Conservation (phyloP, 2,797 vertebrate genomes). For the Gymnocypris eckloni region DNA sequence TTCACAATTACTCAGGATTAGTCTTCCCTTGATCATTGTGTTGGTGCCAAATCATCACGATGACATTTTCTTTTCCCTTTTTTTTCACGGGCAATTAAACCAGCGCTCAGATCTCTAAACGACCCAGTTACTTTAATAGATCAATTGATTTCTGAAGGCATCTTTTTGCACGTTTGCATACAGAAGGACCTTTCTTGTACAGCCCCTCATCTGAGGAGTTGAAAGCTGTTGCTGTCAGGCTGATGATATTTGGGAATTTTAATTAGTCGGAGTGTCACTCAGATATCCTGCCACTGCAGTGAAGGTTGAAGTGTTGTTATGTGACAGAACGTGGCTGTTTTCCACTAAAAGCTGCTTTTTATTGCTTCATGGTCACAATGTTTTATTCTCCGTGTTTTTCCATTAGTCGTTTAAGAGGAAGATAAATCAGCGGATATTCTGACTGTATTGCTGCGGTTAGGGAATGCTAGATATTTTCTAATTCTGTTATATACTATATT, state of each 20-base stretch:
- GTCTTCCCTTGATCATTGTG: conserved; percentile 64
- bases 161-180: conserved; percentile 50
- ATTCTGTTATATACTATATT: not conserved
- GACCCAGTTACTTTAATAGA: conserved; percentile 67
- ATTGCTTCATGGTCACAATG: not conserved
- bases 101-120: conserved; percentile 68
- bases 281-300: conserved; percentile 21
- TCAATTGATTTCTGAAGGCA: conserved; percentile 68
- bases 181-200: conserved; percentile 58
- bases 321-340: conserved; percentile 11
- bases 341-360: conserved; percentile 22
- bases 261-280: conserved; percentile 64
- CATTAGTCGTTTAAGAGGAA: not conserved
- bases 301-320: conserved; percentile 20
- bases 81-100: conserved; percentile 65
- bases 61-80: conserved; percentile 64
- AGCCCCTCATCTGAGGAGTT: conserved; percentile 65
- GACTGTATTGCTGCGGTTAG: not conserved
- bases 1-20: conserved; percentile 51
- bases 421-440: not conserved
- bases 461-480: not conserved
- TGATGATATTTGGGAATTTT: conserved; percentile 65
- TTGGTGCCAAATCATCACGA: conserved; percentile 53
- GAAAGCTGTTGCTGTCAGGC: conserved; percentile 61
- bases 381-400: not conserved